phyloP scores from a whole-genome alignment of 2,888 invertebrate genomes.

The Drosophila algonquin region DNA sequence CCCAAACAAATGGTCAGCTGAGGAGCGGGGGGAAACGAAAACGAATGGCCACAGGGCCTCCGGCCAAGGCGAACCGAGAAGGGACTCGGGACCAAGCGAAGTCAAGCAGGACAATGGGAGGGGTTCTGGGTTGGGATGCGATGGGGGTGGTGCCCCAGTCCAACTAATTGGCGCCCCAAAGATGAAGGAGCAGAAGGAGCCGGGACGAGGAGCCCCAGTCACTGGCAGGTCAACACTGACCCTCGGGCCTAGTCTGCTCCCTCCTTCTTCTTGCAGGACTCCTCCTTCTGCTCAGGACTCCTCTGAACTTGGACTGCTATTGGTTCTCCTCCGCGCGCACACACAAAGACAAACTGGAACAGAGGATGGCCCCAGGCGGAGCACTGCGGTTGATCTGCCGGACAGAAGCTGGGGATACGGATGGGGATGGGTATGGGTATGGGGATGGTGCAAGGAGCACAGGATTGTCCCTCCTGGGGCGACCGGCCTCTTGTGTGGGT shows the following conservation, averaged over 20 bases:
- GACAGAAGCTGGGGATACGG: background rate
- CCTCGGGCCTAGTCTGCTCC: constrained; percentile 20
- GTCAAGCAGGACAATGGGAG: constrained; percentile 21
- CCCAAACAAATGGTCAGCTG: constrained; percentile 29
- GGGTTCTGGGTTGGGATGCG: background rate
- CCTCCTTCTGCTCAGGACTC: constrained; percentile 2
- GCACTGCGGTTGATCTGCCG: constrained; percentile 14
- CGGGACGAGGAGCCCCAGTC: constrained; percentile 7
- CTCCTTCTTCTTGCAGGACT: background rate
- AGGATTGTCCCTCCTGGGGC: background rate
- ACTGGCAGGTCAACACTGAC: constrained; percentile 43
- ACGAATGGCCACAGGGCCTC: constrained; percentile 7
- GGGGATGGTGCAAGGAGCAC: background rate
- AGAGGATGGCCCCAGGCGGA: constrained; percentile 2
- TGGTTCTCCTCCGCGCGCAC: constrained; percentile 9
- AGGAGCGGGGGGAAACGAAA: background rate
- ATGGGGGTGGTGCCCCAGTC: constrained; percentile 5
- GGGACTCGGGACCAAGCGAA: constrained; percentile 7
- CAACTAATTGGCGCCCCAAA: constrained; percentile 44
- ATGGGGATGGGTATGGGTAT: too few relatives aligned
- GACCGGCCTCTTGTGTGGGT: background rate
- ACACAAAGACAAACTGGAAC: background rate
- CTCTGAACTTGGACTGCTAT: constrained; percentile 57
- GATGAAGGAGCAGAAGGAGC: constrained; percentile 6
- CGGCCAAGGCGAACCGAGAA: constrained; percentile 1